These are phyloP conservation scores for Toxotes jaculatrix DNA, from an alignment of 2,113 vertebrate species.

Conservation along the genomic window DNA sequence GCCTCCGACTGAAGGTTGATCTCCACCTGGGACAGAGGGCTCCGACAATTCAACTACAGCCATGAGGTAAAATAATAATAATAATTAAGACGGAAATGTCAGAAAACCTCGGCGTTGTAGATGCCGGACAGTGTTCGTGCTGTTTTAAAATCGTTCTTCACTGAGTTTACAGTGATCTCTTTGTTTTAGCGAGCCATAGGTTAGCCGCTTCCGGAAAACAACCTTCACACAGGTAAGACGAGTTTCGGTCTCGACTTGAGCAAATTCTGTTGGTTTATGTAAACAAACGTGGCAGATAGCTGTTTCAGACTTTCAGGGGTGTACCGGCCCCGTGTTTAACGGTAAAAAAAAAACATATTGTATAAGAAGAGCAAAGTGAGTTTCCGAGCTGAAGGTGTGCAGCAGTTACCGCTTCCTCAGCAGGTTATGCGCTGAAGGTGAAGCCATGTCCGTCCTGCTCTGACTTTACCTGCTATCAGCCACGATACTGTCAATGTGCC, in stretches of 20 bases:
- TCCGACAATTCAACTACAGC: background rate
- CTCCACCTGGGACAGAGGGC: constrained; percentile 58
- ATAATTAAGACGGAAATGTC: background rate
- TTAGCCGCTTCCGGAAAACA: constrained; percentile 81
- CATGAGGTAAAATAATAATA: constrained; percentile 19
- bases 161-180: constrained; percentile 26
- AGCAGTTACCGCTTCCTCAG: constrained; percentile 8
- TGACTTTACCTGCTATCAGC: background rate
- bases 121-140: background rate
- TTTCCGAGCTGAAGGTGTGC: constrained; percentile 59
- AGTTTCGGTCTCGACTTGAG: constrained; percentile 74
- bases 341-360: background rate
- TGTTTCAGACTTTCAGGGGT: fast-evolving
- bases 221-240: constrained; percentile 82
- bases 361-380: constrained; percentile 21
- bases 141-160: background rate
- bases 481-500: too few species aligned
- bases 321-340: fast-evolving
- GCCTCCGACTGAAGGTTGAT: constrained; percentile 40
- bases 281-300: background rate
- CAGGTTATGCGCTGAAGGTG: constrained; percentile 50
- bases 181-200: constrained; percentile 70
- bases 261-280: background rate
- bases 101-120: background rate
- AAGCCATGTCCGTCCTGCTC: constrained; percentile 13